Percentiles rank a stretch among this genome's conserved stretches.
Evolutionary conservation across 1,140 invertebrate genomes (phyloP).

Genomic region (Homarus americanus): DNA sequence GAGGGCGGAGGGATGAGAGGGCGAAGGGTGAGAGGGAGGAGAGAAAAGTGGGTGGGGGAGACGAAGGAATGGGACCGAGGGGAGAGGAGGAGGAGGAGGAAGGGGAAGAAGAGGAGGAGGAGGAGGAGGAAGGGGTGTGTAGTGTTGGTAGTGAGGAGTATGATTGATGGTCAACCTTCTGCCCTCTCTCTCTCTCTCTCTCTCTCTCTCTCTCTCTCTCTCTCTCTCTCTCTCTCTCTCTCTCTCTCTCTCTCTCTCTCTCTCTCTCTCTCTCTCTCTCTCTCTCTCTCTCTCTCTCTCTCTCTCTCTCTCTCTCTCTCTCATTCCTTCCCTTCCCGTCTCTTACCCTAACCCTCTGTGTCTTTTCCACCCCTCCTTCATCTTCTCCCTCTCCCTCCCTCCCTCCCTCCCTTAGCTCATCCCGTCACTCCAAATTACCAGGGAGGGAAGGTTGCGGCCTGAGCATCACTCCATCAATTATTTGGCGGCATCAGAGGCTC

Average conservation of each 20-base stretch:
- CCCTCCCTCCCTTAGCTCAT: constrained; percentile 1
- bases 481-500: constrained; percentile 7
- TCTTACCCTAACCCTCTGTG: neutral
- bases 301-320: neutral
- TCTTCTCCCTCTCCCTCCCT: neutral
- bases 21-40: too few species aligned
- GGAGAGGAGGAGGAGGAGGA: too few species aligned
- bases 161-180: too few species aligned
- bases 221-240: constrained; percentile 23
- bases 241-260: constrained; percentile 15
- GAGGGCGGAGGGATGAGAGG: too few species aligned
- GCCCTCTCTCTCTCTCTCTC: too few species aligned
- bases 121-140: too few species aligned
- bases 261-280: neutral
- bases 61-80: too few species aligned
- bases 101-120: too few species aligned
- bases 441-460: constrained; percentile 5
- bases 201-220: constrained; percentile 34
- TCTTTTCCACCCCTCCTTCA: neutral
- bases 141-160: too few species aligned
- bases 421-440: constrained; percentile 23
- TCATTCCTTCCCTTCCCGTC: neutral
- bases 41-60: too few species aligned
- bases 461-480: constrained; percentile 40
- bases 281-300: neutral